Conservation (phyloP, 2,797 vertebrate species). For the Pelobates cultripes region DNA sequence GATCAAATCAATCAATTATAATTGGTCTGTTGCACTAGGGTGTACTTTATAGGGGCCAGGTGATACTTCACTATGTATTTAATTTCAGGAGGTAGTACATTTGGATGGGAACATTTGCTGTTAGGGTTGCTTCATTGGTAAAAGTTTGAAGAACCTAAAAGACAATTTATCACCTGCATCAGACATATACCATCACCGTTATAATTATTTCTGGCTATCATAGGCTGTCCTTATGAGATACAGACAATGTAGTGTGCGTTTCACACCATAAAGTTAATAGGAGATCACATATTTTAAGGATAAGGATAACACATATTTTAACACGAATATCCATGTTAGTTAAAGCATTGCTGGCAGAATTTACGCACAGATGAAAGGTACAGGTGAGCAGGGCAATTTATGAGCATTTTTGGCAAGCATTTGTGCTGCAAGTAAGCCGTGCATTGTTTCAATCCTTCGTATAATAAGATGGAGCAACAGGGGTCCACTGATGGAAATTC, state of each 20-base stretch:
- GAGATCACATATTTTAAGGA: too few relatives aligned
- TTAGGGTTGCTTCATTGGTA: too few relatives aligned
- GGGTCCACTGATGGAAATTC: slow-evolving; percentile 10
- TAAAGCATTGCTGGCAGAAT: background rate
- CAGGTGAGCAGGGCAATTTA: slow-evolving; percentile 39
- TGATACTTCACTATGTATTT: too few relatives aligned
- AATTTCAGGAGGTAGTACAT: too few relatives aligned
- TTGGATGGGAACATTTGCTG: too few relatives aligned
- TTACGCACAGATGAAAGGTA: slow-evolving; percentile 1
- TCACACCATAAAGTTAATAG: too few relatives aligned
- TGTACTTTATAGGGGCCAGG: too few relatives aligned
- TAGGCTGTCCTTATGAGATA: background rate
- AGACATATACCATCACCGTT: too few relatives aligned
- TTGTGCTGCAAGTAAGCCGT: slow-evolving; percentile 14
- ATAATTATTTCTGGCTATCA: background rate
- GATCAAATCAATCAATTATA: too few relatives aligned
- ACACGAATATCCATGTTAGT: slow-evolving; percentile 2
- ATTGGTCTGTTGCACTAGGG: too few relatives aligned
- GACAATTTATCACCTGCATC: too few relatives aligned
- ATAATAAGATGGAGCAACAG: slow-evolving; percentile 42
- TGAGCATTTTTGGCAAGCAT: slow-evolving; percentile 9
- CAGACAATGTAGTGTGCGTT: background rate
- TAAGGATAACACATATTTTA: background rate
- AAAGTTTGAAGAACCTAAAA: too few relatives aligned
- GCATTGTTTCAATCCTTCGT: background rate